phyloP scores from a whole-genome alignment of 2,888 invertebrate species.

The Orthonevra nobilis region DNA sequence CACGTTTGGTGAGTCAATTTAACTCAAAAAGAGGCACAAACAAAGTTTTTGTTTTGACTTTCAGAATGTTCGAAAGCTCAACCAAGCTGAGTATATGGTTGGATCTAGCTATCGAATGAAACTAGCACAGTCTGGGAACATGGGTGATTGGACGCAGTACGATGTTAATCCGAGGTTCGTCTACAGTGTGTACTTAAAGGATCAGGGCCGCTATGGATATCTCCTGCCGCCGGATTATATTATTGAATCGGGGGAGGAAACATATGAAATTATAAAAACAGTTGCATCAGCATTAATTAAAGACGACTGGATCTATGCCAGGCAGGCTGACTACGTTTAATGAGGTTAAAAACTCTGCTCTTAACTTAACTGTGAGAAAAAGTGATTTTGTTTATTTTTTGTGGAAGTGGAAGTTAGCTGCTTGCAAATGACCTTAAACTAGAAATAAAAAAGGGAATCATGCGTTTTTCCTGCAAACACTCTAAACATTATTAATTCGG shows the following conservation, averaged over 20 bases:
- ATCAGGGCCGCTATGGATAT: conserved; percentile 79
- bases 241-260: conserved; percentile 77
- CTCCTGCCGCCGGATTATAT: conserved; percentile 77
- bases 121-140: conserved; percentile 77
- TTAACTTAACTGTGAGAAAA: no score
- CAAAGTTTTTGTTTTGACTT: background rate
- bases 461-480: no score
- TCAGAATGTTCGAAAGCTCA: conserved; percentile 75
- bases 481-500: no score
- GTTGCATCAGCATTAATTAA: conserved; percentile 74
- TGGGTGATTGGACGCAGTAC: conserved; percentile 78
- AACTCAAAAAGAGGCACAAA: background rate
- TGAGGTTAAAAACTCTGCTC: no score
- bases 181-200: conserved; percentile 76
- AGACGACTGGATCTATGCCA: conserved; percentile 17
- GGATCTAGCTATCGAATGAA: conserved; percentile 77
- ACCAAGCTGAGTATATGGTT: conserved; percentile 75
- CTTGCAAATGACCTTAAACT: no score
- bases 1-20: conserved; percentile 71
- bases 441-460: no score
- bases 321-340: background rate
- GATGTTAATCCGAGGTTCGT: conserved; percentile 75
- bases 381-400: background rate
- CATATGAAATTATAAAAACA: conserved; percentile 76
- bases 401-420: no score